A percentile compares a stretch with the other conserved stretches of the same genome.
phyloP scores from a whole-genome alignment of 2,797 vertebrate genomes.

The Acipenser ruthenus region DNA sequence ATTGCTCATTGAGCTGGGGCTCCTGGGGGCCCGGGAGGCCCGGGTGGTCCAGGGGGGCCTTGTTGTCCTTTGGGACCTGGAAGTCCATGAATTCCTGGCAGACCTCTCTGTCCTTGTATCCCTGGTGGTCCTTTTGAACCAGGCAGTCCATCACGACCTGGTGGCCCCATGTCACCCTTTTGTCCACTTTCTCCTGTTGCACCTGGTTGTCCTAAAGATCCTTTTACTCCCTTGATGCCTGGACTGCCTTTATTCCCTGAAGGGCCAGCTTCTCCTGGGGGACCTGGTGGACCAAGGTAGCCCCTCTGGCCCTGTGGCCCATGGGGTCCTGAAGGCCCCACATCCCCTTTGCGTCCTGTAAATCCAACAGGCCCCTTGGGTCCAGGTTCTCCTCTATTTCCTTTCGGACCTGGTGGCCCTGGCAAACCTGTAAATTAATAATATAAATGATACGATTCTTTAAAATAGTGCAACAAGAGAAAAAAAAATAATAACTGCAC shows the following conservation, averaged over 20 bases:
- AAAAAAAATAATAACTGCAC: background rate
- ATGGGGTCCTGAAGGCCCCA: constrained; percentile 56
- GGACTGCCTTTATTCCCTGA: constrained; percentile 55
- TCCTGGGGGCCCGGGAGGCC: constrained; percentile 53
- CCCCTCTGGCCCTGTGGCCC: constrained; percentile 66
- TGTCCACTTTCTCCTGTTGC: constrained; percentile 59
- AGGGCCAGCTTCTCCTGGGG: constrained; percentile 57
- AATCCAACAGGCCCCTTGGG: constrained; percentile 62
- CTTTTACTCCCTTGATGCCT: constrained; percentile 75
- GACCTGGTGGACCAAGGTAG: constrained; percentile 54
- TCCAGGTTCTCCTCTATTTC: constrained; percentile 75
- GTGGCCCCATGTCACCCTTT: constrained; percentile 69
- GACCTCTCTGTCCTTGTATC: constrained; percentile 61
- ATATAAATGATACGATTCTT: constrained; percentile 6
- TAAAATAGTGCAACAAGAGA: no score
- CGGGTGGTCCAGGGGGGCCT: constrained; percentile 62
- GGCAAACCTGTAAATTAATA: constrained; percentile 59
- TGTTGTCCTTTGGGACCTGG: constrained; percentile 57
- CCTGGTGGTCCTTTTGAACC: constrained; percentile 62
- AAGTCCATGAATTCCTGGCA: constrained; percentile 57
- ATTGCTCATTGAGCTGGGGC: constrained; percentile 39
- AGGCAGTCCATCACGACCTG: constrained; percentile 49
- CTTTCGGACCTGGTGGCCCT: constrained; percentile 77
- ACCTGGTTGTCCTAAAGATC: constrained; percentile 64
- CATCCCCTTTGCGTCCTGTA: constrained; percentile 72